Evolutionary conservation across 2,113 vertebrate genomes (phyloP), one percentile per base, ranked within the genome.

Genomic region (Muscicapa adusta): DNA sequence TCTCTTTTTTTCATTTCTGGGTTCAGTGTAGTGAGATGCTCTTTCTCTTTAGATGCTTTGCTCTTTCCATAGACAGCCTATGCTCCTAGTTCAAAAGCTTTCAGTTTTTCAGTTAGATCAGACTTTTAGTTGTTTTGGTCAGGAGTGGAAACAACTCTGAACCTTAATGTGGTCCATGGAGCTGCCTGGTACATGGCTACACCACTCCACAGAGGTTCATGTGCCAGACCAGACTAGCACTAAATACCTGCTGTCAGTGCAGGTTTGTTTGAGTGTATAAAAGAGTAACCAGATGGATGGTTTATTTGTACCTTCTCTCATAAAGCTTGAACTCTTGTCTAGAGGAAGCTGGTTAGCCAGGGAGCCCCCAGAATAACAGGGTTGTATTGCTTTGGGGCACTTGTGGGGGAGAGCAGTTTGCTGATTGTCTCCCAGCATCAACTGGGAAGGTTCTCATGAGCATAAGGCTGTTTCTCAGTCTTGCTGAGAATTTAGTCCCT

Each of bases 111-210:
- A 82, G 17, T 67, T 62, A 81, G 28, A 81, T 5, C 12, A 74
- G 38, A 54, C 10, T 34, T 72, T 60, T 13, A 56, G 12, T 9
- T 85, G 19, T 0, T 67, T 77, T 90, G 57, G 29, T 10, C 62
- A 79, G 43, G 61, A 10, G 2, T 50, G 10, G 38, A 56, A 92
- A 54, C 11, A 66, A 25, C 9, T 50, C 23, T 65, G 54, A 84
- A 51, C 8, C 2, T 45, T 54, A 58, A 34, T 6, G 3, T 45
- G 38, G 19, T 18, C 15, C 0, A 0, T 10, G 14, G 25, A 71
- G 34, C 25, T 85, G 26, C 50, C 68, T 74, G 47, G 18, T 66
- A n/a, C 9, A 2, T 12, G 28, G 28, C 42, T 58, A 18, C 23
- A 42, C 4, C 15, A 12, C 23, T 40, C 86, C 67, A 70, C 25